Evolutionary conservation across 2,797 vertebrate genomes (phyloP).

Genomic region (Mycteria americana): DNA sequence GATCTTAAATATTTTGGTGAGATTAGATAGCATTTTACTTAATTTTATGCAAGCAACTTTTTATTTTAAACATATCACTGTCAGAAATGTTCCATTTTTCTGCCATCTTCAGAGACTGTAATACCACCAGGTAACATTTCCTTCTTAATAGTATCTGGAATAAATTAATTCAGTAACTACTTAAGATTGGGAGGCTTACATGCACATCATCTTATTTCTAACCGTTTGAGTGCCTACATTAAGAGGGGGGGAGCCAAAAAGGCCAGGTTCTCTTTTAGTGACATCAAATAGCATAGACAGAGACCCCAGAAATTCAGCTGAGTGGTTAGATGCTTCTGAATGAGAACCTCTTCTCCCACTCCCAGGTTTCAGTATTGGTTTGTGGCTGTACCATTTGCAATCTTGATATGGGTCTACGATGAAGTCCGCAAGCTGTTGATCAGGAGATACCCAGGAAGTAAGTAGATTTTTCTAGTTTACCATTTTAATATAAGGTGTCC

Average conservation of each 20-base stretch:
- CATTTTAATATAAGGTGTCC: neutral
- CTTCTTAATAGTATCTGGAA: neutral
- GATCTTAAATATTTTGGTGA: neutral
- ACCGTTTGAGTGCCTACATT: neutral
- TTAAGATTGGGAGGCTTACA: neutral
- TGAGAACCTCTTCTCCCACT: neutral
- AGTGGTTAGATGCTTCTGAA: neutral
- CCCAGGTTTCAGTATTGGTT: constrained; percentile 81
- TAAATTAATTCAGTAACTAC: neutral
- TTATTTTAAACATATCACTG: neutral
- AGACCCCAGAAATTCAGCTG: neutral
- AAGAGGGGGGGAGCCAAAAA: no score
- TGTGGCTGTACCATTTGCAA: constrained; percentile 70
- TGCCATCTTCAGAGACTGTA: neutral
- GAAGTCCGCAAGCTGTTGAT: constrained; percentile 79
- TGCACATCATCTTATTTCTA: neutral
- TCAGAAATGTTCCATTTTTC: neutral
- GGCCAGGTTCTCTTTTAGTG: neutral
- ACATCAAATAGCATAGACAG: neutral
- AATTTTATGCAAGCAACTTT: neutral
- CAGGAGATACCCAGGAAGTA: constrained; percentile 79
- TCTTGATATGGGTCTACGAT: constrained; percentile 80
- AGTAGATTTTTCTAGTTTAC: constrained; percentile 11
- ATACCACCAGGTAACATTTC: neutral
- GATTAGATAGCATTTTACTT: neutral